Evolutionary conservation across 2,113 vertebrate species (phyloP).

Genomic region (Phyllostomus hastatus): DNA sequence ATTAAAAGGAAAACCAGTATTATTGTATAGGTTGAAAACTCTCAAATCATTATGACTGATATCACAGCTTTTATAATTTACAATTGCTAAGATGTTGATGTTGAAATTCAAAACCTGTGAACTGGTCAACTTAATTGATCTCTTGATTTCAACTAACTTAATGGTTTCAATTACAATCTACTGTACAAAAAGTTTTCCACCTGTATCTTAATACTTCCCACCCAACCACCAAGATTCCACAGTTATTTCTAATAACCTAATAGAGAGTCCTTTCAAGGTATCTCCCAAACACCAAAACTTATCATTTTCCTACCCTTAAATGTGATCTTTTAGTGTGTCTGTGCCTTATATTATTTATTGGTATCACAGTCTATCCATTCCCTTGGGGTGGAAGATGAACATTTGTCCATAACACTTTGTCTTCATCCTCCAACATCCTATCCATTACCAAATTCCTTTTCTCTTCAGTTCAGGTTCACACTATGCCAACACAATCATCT

Average conservation of each 20-base stretch:
- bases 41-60: neutral
- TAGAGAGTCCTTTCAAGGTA: neutral
- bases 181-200: neutral
- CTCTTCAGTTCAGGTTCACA: neutral
- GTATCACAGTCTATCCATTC: neutral
- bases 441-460: neutral
- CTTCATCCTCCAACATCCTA: neutral
- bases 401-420: no score
- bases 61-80: neutral
- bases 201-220: neutral
- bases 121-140: neutral
- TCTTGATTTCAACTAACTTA: neutral
- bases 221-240: neutral
- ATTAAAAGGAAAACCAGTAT: neutral
- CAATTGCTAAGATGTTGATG: neutral
- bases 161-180: neutral
- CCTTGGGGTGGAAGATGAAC: no score
- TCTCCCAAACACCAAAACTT: neutral
- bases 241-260: neutral
- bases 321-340: neutral
- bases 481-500: neutral
- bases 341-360: neutral
- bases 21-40: neutral
- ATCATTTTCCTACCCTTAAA: neutral
- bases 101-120: neutral